These are phyloP conservation scores for Dryomyza anilis DNA, from an alignment of 2,888 invertebrate genomes.

Conservation along the genomic window DNA sequence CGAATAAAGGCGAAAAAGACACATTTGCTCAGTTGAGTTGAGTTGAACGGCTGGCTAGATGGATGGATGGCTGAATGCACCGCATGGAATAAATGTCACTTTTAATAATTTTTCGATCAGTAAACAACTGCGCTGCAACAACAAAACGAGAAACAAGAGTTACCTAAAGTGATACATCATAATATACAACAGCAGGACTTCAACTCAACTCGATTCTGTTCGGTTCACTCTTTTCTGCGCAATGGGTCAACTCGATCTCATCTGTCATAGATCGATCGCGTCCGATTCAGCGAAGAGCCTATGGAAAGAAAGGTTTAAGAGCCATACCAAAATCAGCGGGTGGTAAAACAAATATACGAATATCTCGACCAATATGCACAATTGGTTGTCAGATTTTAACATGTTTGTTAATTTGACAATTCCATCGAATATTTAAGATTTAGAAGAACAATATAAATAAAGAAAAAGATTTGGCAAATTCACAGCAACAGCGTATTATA, in stretches of 20 bases:
- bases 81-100: constrained; percentile 59
- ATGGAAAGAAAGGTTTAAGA: constrained; percentile 35
- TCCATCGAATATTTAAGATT: not conserved
- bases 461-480: too few relatives aligned
- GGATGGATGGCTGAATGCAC: constrained; percentile 39
- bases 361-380: constrained; percentile 40
- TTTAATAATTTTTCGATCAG: constrained; percentile 51
- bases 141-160: constrained; percentile 29
- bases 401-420: constrained; percentile 50
- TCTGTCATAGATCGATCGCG: constrained; percentile 58
- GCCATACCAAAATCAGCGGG: constrained; percentile 54
- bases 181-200: constrained; percentile 48
- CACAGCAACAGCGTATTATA: too few relatives aligned
- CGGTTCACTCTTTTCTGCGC: constrained; percentile 34
- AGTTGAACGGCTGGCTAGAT: constrained; percentile 1
- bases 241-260: constrained; percentile 56
- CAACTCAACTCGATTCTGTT: too few relatives aligned
- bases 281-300: constrained; percentile 14
- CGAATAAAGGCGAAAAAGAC: not conserved
- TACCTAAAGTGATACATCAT: constrained; percentile 50
- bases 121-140: constrained; percentile 44
- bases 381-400: constrained; percentile 52
- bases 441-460: not conserved
- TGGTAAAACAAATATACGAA: constrained; percentile 42
- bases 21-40: too few relatives aligned